phyloP scores from a whole-genome alignment of 2,797 vertebrate species.

The Rhinoraja longicauda region DNA sequence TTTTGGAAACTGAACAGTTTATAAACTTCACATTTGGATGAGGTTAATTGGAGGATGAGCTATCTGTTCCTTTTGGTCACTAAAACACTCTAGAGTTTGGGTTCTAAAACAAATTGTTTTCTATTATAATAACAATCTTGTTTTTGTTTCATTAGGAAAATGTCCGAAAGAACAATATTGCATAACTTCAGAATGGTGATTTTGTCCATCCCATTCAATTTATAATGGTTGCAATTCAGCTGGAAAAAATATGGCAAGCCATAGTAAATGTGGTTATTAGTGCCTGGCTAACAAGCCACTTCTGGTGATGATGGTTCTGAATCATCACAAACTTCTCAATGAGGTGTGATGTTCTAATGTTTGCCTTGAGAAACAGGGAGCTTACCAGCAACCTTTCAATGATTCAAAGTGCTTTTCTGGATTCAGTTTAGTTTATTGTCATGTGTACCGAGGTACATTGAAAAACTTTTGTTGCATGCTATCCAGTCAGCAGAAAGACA shows the following conservation, averaged over 20 bases:
- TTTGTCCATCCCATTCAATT: no score
- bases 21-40: neutral
- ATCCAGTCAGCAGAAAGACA: no score
- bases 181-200: neutral
- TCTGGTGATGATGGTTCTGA: neutral
- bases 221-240: neutral
- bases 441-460: no score
- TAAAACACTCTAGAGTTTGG: neutral
- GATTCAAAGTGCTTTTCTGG: neutral
- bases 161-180: neutral
- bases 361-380: neutral
- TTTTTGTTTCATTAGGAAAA: neutral
- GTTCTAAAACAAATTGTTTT: neutral
- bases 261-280: neutral
- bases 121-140: neutral
- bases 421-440: no score
- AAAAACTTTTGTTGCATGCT: no score
- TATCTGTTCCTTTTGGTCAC: neutral
- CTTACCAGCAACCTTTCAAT: neutral
- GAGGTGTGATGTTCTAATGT: neutral
- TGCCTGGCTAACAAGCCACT: no score
- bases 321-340: neutral
- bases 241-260: neutral
- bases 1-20: neutral
- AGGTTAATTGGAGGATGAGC: neutral